phyloP scores from a whole-genome alignment of 2,113 vertebrate species.

The Oreochromis spilurus region DNA sequence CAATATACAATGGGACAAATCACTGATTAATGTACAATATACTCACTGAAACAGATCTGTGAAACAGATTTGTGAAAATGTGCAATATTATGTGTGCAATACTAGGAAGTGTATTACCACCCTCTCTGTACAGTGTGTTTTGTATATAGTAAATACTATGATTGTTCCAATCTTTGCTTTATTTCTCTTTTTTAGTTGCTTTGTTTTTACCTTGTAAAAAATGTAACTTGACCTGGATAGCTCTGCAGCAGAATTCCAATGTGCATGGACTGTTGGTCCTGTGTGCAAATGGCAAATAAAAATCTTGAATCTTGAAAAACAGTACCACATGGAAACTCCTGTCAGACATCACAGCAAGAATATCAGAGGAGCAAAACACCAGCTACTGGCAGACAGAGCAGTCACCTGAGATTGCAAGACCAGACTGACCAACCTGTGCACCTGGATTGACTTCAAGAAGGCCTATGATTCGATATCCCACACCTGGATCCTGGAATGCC shows the following conservation, averaged over 20 bases:
- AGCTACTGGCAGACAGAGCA: background rate
- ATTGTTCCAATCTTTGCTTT: no score
- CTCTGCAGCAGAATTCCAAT: background rate
- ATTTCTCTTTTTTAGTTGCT: background rate
- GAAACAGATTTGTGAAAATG: no score
- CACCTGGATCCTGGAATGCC: background rate
- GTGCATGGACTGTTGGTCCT: background rate
- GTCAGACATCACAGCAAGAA: background rate
- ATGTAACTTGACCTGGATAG: background rate
- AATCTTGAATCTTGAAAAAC: background rate
- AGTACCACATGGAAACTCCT: background rate
- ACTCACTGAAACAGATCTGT: no score
- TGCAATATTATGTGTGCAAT: no score
- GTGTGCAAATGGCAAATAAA: background rate
- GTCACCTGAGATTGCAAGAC: background rate
- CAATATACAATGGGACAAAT: no score
- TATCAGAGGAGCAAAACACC: background rate
- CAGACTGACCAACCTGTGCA: background rate
- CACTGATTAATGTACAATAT: no score
- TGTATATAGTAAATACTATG: no score
- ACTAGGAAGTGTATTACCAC: no score
- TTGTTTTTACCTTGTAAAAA: background rate
- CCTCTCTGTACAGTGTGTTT: no score
- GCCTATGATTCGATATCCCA: background rate
- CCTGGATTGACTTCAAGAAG: background rate